Conservation (phyloP, 2,113 vertebrate genomes). For the Ptychochromis oligacanthus region DNA sequence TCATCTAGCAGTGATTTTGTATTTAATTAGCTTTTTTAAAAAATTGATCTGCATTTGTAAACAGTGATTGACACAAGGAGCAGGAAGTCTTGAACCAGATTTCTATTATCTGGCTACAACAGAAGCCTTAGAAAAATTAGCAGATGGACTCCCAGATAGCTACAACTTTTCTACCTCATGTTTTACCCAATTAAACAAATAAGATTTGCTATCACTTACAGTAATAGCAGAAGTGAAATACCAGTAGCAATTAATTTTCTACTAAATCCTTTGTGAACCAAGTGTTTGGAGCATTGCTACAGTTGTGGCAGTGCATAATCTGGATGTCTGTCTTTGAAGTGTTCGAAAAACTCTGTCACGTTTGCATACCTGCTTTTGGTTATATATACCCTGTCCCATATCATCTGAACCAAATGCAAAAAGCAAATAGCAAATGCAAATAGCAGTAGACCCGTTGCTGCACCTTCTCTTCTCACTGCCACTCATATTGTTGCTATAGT, state of each 20-base stretch:
- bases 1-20: no score
- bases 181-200: neutral
- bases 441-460: no score
- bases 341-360: neutral
- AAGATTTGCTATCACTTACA: no score
- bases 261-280: no score
- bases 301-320: neutral
- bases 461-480: neutral
- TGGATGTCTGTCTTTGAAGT: neutral
- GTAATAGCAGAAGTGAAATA: no score
- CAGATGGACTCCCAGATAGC: neutral
- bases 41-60: neutral
- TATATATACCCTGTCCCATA: neutral
- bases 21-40: no score
- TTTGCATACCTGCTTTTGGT: no score
- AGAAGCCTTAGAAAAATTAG: neutral
- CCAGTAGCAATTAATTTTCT: no score
- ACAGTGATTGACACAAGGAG: neutral
- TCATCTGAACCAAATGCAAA: neutral
- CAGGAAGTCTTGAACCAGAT: neutral
- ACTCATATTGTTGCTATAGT: neutral
- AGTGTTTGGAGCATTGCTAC: neutral
- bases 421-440: neutral
- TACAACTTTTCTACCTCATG: constrained; percentile 5
- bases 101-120: neutral